A percentile compares a stretch with the other conserved stretches of the same genome.
Evolutionary conservation across 2,797 vertebrate genomes (phyloP).

Genomic region (Phataginus tetradactyla): DNA sequence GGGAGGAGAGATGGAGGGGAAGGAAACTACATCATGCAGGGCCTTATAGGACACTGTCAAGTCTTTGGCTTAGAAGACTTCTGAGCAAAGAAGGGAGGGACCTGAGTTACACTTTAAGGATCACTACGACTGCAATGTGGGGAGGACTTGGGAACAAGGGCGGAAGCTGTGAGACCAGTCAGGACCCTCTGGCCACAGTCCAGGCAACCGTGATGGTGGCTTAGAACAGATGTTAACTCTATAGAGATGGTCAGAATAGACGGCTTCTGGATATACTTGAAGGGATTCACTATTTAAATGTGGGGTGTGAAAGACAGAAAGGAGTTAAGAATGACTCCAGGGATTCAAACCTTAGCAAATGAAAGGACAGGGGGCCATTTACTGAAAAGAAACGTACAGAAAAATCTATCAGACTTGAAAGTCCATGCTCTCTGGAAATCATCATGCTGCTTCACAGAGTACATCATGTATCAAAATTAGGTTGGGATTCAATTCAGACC

Average conservation of each 20-base stretch:
- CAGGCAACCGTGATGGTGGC: neutral
- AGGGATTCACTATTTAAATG: neutral
- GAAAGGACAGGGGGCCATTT: neutral
- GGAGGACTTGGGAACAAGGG: neutral
- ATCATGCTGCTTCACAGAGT: neutral
- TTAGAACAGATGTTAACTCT: neutral
- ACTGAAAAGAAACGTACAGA: neutral
- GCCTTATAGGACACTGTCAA: neutral
- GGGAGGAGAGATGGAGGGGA: neutral
- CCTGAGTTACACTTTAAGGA: neutral
- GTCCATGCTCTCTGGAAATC: neutral
- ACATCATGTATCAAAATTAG: neutral
- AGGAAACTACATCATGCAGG: no score
- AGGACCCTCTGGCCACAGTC: neutral
- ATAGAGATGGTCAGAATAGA: neutral
- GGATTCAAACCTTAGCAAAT: neutral
- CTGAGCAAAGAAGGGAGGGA: neutral
- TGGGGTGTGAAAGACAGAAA: neutral
- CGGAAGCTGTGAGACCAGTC: neutral
- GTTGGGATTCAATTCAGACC: neutral
- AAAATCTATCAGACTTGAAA: neutral
- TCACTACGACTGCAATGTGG: neutral
- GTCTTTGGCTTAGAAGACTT: neutral
- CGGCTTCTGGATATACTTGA: neutral
- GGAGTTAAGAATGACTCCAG: neutral